Evolutionary conservation across 2,888 invertebrate species (phyloP).

Genomic region (Meghimatium bilineatum): DNA sequence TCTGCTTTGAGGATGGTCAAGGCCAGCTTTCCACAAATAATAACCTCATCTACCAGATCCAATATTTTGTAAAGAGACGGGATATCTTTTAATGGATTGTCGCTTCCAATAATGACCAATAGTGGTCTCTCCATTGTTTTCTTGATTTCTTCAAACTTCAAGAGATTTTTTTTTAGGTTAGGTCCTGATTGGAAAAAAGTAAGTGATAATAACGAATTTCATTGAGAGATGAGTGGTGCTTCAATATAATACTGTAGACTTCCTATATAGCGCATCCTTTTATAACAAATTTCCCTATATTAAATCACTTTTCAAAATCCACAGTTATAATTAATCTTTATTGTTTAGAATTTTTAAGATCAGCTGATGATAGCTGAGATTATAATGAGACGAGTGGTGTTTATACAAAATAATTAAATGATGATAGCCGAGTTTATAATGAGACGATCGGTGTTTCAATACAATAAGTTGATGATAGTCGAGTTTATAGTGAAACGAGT

Average conservation of each 20-base stretch:
- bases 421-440: too few species aligned
- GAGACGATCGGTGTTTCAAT: too few species aligned
- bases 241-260: too few species aligned
- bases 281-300: too few species aligned
- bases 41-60: conserved; percentile 23
- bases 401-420: too few species aligned
- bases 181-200: conserved; percentile 10
- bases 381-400: not conserved
- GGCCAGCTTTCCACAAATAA: conserved; percentile 34
- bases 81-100: not conserved
- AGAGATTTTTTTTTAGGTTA: conserved; percentile 3
- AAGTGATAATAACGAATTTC: too few species aligned
- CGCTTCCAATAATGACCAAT: conserved; percentile 16
- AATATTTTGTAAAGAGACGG: not conserved
- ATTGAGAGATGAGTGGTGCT: too few species aligned
- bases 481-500: too few species aligned
- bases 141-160: conserved; percentile 13
- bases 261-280: too few species aligned
- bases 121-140: conserved; percentile 17
- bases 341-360: not conserved
- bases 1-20: conserved; percentile 9
- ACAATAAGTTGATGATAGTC: too few species aligned
- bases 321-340: too few species aligned
- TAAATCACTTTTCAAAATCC: too few species aligned
- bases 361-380: not conserved